phyloP scores from a whole-genome alignment of 2,113 vertebrate genomes.

The Pitta sordida region DNA sequence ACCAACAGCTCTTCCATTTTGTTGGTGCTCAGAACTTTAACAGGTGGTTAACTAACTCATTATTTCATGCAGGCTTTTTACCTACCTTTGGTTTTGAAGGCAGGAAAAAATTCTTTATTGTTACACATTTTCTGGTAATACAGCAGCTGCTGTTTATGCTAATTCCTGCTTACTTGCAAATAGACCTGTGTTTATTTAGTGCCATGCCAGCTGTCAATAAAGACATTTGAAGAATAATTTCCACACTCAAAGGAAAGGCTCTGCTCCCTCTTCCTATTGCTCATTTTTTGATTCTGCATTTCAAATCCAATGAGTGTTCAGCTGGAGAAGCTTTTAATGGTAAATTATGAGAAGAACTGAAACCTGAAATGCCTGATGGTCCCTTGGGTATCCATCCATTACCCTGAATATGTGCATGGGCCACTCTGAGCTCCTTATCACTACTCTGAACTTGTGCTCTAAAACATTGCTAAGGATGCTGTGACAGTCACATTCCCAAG shows the following conservation, averaged over 20 bases:
- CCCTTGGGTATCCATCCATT: neutral
- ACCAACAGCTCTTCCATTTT: neutral
- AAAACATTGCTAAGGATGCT: neutral
- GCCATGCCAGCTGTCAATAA: slow-evolving; percentile 73
- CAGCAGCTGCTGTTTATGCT: slow-evolving; percentile 73
- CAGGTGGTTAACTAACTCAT: slow-evolving; percentile 64
- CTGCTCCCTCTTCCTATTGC: neutral
- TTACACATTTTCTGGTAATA: slow-evolving; percentile 33
- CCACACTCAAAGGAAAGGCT: slow-evolving; percentile 56
- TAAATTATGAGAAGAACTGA: neutral
- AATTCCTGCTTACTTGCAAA: slow-evolving; percentile 77
- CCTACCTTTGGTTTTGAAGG: slow-evolving; percentile 53
- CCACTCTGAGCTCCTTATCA: neutral
- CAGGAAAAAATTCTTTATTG: slow-evolving; percentile 41
- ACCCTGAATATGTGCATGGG: rapidly evolving
- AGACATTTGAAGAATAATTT: slow-evolving; percentile 69
- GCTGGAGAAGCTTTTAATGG: neutral
- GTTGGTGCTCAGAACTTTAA: neutral
- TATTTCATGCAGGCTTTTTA: slow-evolving; percentile 21
- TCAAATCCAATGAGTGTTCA: neutral
- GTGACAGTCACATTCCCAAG: neutral
- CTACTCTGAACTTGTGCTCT: neutral
- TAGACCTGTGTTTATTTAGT: slow-evolving; percentile 71
- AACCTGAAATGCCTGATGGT: neutral
- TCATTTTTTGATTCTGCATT: neutral